Conservation (phyloP, 2,888 invertebrate species). For the Tanypteryx hageni region DNA sequence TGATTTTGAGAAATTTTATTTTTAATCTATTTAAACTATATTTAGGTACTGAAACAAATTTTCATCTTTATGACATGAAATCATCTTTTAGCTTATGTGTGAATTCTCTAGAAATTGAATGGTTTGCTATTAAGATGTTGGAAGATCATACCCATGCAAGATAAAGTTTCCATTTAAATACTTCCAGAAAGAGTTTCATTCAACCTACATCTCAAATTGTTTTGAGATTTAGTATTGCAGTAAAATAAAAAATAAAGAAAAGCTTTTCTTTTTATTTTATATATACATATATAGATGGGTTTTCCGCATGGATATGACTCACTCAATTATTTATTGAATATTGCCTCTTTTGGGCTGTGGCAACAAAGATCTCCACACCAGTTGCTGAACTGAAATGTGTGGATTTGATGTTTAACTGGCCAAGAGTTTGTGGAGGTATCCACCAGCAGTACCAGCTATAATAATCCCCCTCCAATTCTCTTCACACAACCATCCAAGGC, state of each 20-base stretch:
- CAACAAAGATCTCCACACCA: not conserved
- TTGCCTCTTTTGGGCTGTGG: not conserved
- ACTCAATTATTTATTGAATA: too few relatives aligned
- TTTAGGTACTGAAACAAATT: not conserved
- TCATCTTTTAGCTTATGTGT: not conserved
- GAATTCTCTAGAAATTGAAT: not conserved
- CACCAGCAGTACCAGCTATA: not conserved
- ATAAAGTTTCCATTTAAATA: slow-evolving; percentile 34
- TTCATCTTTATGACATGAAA: not conserved
- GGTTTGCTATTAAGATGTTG: not conserved
- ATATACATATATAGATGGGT: too few relatives aligned
- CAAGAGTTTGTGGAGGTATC: slow-evolving; percentile 21
- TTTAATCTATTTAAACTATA: not conserved
- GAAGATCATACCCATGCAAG: not conserved
- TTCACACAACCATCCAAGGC: slow-evolving; percentile 20
- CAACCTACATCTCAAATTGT: slow-evolving; percentile 64
- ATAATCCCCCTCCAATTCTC: slow-evolving; percentile 38
- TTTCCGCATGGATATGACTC: too few relatives aligned
- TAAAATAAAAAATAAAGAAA: not conserved
- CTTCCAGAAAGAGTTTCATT: not conserved
- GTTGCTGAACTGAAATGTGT: not conserved
- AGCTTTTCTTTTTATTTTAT: too few relatives aligned
- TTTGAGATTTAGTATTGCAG: slow-evolving; percentile 67
- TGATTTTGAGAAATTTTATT: not conserved
- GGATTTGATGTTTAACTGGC: not conserved